Evolutionary conservation across 2,888 invertebrate species (phyloP).

Genomic region (Psylliodes chrysocephalus): DNA sequence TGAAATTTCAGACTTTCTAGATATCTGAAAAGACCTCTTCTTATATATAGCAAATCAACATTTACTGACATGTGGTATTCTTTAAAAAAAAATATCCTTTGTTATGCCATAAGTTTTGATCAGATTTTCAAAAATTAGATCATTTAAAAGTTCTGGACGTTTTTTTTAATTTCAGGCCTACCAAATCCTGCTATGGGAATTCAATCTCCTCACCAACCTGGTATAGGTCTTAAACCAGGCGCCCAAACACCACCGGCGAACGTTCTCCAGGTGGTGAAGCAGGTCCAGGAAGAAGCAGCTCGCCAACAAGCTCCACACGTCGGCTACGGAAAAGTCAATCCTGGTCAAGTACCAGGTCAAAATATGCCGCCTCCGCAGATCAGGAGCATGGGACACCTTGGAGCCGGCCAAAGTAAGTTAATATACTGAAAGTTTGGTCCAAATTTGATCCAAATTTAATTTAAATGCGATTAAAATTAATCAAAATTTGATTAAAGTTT

Average conservation of each 20-base stretch:
- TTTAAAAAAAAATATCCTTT: no score
- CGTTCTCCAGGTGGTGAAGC: conserved; percentile 75
- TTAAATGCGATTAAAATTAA: no score
- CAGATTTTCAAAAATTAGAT: no score
- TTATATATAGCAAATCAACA: no score
- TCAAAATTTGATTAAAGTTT: no score
- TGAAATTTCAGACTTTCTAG: no score
- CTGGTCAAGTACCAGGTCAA: conserved; percentile 66
- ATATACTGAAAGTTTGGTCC: not conserved
- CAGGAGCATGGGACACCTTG: conserved; percentile 60
- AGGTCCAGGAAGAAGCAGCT: conserved; percentile 91
- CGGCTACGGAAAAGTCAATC: conserved; percentile 79
- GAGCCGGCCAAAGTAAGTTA: conserved; percentile 62
- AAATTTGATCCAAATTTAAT: no score
- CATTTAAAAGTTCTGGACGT: no score
- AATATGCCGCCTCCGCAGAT: conserved; percentile 71
- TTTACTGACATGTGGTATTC: no score
- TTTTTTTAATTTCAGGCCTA: conserved; percentile 61
- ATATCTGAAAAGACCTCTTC: no score
- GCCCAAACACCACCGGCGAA: conserved; percentile 81
- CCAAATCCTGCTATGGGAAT: conserved; percentile 64
- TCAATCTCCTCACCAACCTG: conserved; percentile 63
- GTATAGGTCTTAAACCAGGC: conserved; percentile 68
- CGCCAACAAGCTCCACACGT: conserved; percentile 84
- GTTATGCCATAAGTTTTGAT: no score